phyloP scores from a whole-genome alignment of 2,113 vertebrate species.

The Isurus oxyrinchus region DNA sequence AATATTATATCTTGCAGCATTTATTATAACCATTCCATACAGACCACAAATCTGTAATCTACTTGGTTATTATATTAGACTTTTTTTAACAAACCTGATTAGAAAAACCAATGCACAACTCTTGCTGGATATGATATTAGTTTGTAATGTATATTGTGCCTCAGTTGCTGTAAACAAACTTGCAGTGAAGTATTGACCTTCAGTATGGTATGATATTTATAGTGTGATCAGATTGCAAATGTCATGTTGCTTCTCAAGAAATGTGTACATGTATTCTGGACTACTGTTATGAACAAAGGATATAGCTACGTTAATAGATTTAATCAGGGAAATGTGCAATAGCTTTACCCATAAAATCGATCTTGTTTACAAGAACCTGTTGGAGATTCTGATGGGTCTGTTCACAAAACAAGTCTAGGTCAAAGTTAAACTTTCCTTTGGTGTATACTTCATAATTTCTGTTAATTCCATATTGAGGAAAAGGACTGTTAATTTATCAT shows the following conservation, averaged over 20 bases:
- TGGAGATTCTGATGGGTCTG: neutral
- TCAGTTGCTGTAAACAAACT: conserved; percentile 10
- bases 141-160: neutral
- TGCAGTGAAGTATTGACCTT: conserved; percentile 6
- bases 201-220: neutral
- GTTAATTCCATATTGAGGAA: no score
- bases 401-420: neutral
- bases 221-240: conserved; percentile 25
- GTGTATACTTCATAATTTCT: neutral
- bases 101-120: neutral
- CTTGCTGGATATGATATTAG: neutral
- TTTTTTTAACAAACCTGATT: neutral
- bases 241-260: neutral
- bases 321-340: neutral
- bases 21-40: neutral
- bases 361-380: neutral
- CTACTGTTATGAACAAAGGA: neutral
- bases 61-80: neutral
- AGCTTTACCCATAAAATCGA: neutral
- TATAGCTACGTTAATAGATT: neutral
- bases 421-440: neutral
- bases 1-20: neutral
- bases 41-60: neutral
- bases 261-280: neutral
- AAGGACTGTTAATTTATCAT: no score